Evolutionary conservation across 2,113 vertebrate genomes (phyloP).

Genomic region (Panurus biarmicus): DNA sequence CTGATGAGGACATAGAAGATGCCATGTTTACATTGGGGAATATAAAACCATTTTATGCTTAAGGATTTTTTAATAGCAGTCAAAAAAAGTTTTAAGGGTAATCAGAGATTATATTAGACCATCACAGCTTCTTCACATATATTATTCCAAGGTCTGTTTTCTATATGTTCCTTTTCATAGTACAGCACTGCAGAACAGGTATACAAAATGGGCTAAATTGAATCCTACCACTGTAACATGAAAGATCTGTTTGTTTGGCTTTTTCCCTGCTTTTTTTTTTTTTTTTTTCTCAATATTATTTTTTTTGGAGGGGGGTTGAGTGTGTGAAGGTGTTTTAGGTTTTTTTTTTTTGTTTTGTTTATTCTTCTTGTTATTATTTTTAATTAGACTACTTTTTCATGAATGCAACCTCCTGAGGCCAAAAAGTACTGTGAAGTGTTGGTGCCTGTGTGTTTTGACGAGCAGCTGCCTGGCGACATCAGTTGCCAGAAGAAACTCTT

Average conservation of each 20-base stretch:
- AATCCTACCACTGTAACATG: not conserved
- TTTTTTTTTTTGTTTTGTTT: not conserved
- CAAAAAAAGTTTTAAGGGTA: not conserved
- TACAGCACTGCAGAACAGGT: not conserved
- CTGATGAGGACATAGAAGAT: not conserved
- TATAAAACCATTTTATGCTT: not conserved
- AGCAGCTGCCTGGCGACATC: not conserved
- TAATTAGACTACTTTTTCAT: not conserved
- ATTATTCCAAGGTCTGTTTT: not conserved
- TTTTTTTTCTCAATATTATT: too few relatives aligned
- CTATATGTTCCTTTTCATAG: not conserved
- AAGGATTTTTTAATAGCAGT: not conserved
- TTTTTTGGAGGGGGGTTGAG: accelerated
- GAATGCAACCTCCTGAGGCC: not conserved
- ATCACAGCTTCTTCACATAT: not conserved
- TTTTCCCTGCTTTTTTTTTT: too few relatives aligned
- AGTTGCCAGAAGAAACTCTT: not conserved
- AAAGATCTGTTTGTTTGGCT: not conserved
- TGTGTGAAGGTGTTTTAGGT: not conserved
- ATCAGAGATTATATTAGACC: not conserved
- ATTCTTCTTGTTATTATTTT: too few relatives aligned
- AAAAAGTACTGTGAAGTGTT: not conserved
- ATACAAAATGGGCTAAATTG: not conserved
- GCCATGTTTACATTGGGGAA: not conserved
- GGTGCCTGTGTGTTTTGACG: not conserved